phyloP scores from a whole-genome alignment of 2,888 invertebrate genomes.

The Pharmacophagus antenor region DNA sequence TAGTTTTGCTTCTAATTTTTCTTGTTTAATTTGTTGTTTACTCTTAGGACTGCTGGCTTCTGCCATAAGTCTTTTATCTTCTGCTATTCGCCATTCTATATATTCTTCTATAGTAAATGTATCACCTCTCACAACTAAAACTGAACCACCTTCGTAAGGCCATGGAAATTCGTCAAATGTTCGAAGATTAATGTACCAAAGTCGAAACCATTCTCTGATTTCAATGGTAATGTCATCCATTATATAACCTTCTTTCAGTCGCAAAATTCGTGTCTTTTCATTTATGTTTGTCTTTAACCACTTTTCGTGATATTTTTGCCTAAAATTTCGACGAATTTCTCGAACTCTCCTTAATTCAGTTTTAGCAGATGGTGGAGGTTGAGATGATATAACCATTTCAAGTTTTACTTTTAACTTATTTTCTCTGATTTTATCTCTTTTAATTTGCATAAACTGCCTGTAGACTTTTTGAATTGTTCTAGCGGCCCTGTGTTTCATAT shows the following conservation, averaged over 20 bases:
- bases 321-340: conserved; percentile 67
- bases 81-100: conserved; percentile 60
- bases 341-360: conserved; percentile 68
- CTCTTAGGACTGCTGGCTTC: conserved; percentile 57
- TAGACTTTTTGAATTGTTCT: conserved; percentile 55
- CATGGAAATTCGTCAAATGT: conserved; percentile 88
- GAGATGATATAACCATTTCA: conserved; percentile 79
- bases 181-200: conserved; percentile 80
- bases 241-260: conserved; percentile 78
- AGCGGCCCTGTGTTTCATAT: conserved; percentile 50
- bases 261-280: conserved; percentile 74
- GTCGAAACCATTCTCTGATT: conserved; percentile 86
- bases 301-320: conserved; percentile 66
- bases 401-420: conserved; percentile 68
- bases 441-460: conserved; percentile 66
- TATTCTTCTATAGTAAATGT: conserved; percentile 82
- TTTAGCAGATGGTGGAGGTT: conserved; percentile 66
- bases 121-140: conserved; percentile 81
- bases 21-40: conserved; percentile 72
- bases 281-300: conserved; percentile 66
- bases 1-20: conserved; percentile 61
- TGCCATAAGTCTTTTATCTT: conserved; percentile 61
- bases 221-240: conserved; percentile 89
- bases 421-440: conserved; percentile 61
- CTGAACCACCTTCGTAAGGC: conserved; percentile 85